Conservation (phyloP, 2,113 vertebrate species). For the Menidia beryllina region DNA sequence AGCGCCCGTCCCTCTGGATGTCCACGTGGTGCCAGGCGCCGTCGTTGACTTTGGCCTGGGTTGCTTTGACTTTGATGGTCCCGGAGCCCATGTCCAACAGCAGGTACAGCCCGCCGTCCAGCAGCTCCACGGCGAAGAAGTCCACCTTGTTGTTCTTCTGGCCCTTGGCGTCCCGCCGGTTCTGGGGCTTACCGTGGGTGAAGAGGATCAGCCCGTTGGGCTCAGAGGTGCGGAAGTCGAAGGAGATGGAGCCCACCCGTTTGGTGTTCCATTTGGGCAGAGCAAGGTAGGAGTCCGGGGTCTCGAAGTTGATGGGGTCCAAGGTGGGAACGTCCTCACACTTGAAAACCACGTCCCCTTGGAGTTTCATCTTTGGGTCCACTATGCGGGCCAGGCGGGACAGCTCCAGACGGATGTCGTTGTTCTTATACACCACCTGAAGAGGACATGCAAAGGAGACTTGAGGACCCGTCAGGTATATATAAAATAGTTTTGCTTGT, state of each 20-base stretch:
- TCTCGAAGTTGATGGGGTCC: slow-evolving; percentile 98
- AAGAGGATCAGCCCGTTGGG: slow-evolving; percentile 96
- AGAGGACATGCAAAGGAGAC: background rate
- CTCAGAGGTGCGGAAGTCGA: slow-evolving; percentile 96
- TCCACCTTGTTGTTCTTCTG: slow-evolving; percentile 98
- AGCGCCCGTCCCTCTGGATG: slow-evolving; percentile 96
- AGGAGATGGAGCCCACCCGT: slow-evolving; percentile 96
- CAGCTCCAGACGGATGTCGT: slow-evolving; percentile 95
- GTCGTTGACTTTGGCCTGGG: slow-evolving; percentile 94
- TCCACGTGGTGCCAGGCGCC: slow-evolving; percentile 98
- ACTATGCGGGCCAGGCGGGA: slow-evolving; percentile 95
- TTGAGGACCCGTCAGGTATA: background rate
- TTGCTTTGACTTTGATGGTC: slow-evolving; percentile 97
- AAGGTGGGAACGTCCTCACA: slow-evolving; percentile 96
- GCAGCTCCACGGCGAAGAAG: slow-evolving; percentile 95
- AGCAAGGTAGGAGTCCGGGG: slow-evolving; percentile 92
- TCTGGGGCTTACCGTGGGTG: slow-evolving; percentile 94
- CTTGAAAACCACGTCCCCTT: slow-evolving; percentile 94
- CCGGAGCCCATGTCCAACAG: slow-evolving; percentile 98
- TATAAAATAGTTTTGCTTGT: background rate
- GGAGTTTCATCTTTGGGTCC: slow-evolving; percentile 98
- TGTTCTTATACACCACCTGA: slow-evolving; percentile 99
- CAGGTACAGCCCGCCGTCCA: slow-evolving; percentile 93
- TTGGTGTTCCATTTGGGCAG: slow-evolving; percentile 99
- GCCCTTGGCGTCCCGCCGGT: slow-evolving; percentile 88